Conservation (phyloP, 2,113 vertebrate species). For the Apteryx mantelli region DNA sequence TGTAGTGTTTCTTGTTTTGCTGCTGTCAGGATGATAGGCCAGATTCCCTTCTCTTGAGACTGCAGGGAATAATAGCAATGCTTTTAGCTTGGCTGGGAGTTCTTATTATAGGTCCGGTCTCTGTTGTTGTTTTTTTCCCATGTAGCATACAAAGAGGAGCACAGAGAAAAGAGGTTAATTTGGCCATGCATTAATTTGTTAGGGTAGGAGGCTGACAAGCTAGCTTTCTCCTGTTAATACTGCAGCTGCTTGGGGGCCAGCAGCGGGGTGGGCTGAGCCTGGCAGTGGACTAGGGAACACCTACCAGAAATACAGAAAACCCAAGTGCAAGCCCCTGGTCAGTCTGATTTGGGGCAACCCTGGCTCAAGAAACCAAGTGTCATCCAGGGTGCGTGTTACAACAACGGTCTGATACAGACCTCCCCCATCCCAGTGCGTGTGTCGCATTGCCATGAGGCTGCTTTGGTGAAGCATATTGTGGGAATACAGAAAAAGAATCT, state of each 20-base stretch:
- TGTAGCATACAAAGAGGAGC: not conserved
- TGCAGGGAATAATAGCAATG: not conserved
- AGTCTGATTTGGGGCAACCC: not conserved
- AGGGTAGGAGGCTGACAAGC: not conserved
- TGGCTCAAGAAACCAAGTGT: not conserved
- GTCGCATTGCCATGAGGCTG: not conserved
- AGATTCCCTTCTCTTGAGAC: not conserved
- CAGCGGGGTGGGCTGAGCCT: not conserved
- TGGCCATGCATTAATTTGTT: not conserved
- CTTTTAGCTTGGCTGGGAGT: not conserved
- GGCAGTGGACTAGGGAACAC: not conserved
- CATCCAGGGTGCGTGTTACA: rapidly evolving
- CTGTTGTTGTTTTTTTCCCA: not conserved
- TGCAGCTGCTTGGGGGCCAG: not conserved
- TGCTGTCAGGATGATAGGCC: not conserved
- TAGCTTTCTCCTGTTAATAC: not conserved
- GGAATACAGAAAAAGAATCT: not conserved
- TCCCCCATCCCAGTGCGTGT: not conserved
- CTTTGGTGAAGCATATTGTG: not conserved
- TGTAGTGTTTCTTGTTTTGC: not conserved
- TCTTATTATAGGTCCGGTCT: not conserved
- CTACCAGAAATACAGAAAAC: not conserved
- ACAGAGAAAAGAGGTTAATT: not conserved
- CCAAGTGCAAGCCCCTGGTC: not conserved
- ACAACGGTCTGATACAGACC: not conserved